Evolutionary conservation across 2,888 invertebrate genomes (phyloP), one percentile per base, ranked within the genome.

Genomic region (Thecocarcelia acutangulata): DNA sequence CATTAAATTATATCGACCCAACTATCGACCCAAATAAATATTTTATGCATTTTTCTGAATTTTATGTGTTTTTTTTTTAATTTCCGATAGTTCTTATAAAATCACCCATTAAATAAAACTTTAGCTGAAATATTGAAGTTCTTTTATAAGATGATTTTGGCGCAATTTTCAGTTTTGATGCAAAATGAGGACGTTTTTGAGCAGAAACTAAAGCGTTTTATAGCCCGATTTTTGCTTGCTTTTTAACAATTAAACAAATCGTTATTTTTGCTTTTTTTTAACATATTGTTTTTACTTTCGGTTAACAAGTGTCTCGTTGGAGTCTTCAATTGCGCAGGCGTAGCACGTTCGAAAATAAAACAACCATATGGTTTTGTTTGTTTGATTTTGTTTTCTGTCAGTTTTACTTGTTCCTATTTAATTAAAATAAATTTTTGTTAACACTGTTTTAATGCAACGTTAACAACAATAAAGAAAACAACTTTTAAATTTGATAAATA

Each of bases 281-380:
- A n/a, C 17, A n/a, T 33, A 17, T 28, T 56, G 33, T 56, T 33
- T 33, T 15, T 56, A 6, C 28, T n/a, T 28, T 28, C 3, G 28
- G 28, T 9, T 33, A 33, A 8, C 33, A 33, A 33, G 24, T 33
- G 12, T 37, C 17, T 44, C 15, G 4, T 42, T 42, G 8, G 6
- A 13, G 2, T 33, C 4, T 54, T 46, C 5, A 44, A 54, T 69
- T 69, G 42, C 63, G 56, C 75, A 80, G 66, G 61, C 68, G 54
- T 61, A 72, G 21, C 80, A 80, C 80, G 80, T 80, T 33, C 21
- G 3, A 21, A 37, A 46, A 13, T n/a, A 37, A 50, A 56, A 37
- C 24, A 56, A 8, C 54, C 19, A 6, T 9, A 58, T 13, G 33
- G 17, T n/a, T 61, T 52, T 66, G 64, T n/a, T n/a, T n/a, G 17